Percentiles rank a stretch among this genome's conserved stretches.
phyloP scores from a whole-genome alignment of 2,797 vertebrate genomes.

The Danio aesculapii region DNA sequence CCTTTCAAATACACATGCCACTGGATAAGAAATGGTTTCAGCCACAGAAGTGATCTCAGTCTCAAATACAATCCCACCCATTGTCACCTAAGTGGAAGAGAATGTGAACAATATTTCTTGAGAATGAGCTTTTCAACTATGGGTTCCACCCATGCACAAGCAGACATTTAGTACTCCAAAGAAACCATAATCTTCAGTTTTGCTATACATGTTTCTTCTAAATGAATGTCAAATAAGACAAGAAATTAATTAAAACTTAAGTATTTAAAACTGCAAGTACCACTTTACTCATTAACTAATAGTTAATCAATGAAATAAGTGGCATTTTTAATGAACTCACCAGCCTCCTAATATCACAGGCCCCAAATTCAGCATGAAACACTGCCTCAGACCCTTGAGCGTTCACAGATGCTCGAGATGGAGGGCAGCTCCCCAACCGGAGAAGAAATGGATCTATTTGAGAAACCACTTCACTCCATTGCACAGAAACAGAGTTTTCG shows the following conservation, averaged over 20 bases:
- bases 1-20: slow-evolving; percentile 74
- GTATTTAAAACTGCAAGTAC: no score
- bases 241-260: no score
- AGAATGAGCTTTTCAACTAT: no score
- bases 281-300: background rate
- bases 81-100: slow-evolving; percentile 68
- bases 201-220: no score
- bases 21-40: slow-evolving; percentile 56
- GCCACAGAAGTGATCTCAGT: slow-evolving; percentile 68
- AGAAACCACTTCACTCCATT: slow-evolving; percentile 67
- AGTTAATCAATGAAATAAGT: background rate
- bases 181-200: no score
- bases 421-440: slow-evolving; percentile 73
- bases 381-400: slow-evolving; percentile 54
- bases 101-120: background rate
- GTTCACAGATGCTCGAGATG: slow-evolving; percentile 56
- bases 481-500: slow-evolving; percentile 63
- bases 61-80: slow-evolving; percentile 63
- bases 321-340: slow-evolving; percentile 51
- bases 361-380: slow-evolving; percentile 66
- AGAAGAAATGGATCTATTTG: slow-evolving; percentile 61
- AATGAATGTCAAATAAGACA: no score
- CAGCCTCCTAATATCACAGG: slow-evolving; percentile 72
- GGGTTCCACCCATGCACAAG: background rate
- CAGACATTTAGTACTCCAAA: no score